Base-by-base conservation (phyloP, 1,140 invertebrate genomes). In the Heliothis virescens region DNA sequence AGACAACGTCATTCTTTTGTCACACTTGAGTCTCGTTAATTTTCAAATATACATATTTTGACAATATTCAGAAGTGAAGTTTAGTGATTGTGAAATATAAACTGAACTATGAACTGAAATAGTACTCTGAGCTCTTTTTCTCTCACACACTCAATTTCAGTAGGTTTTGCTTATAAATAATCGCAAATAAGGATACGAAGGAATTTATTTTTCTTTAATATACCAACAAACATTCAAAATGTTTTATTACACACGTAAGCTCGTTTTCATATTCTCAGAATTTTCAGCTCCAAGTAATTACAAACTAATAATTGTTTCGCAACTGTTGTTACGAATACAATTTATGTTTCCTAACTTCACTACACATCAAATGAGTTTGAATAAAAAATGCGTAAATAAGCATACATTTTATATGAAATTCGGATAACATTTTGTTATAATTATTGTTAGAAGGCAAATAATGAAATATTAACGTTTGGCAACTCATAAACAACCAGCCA, bases 281-380 rank as follows among this genome's bases (percentile, higher is more conserved):
- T 69, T 69, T 59, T 50, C 9, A 55, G n/a, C 59, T 62, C 13
- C 48, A 71, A 71, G 50, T 53, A 71, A 71, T 71, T 71, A 71
- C 48, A 71, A 71, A 71, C 48, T 71, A 71, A 71, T 71, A n/a
- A 71, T 71, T 71, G 67, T 71, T 71, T 71, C 15, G 67, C 18
- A 71, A 71, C 67, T 10, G 67, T 71, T 71, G 50, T n/a, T 53
- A 13, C 21, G 48, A 67, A 53, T 29, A 53, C 21, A 71, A 67
- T 71, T 53, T 53, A 52, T 71, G 67, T 71, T 71, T 9, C 15
- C 2, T n/a, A 71, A 71, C 67, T 71, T 71, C 16, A 71, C 21
- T 71, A 71, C 67, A 71, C n/a, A 65, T 65, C n/a, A 65, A 65
- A 65, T 71, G 21, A 71, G 67, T 71, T 71, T 71, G 9, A 55